Evolutionary conservation across 2,888 invertebrate genomes (phyloP).

Genomic region (Deladenus siricidicola): DNA sequence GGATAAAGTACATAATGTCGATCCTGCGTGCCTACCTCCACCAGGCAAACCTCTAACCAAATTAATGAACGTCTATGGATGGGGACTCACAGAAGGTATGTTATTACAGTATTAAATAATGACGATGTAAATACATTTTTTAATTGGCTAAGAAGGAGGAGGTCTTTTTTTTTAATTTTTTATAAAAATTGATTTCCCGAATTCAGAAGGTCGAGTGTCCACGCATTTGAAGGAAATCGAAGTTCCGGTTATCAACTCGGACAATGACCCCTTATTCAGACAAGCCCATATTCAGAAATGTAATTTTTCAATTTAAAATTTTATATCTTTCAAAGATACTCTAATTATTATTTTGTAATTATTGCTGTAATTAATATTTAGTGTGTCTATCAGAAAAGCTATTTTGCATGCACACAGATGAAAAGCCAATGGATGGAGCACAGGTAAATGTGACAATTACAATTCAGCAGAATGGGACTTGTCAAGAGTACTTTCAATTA

Average conservation of each 20-base stretch:
- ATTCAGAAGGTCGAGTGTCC: not conserved
- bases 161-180: not conserved
- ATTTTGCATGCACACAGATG: conserved; percentile 4
- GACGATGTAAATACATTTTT: not conserved
- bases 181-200: not conserved
- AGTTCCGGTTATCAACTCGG: not conserved
- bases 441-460: too few relatives aligned
- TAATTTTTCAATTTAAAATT: not conserved
- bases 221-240: not conserved
- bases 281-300: not conserved
- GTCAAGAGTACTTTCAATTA: too few relatives aligned
- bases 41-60: not conserved
- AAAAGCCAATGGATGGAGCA: not conserved
- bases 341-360: not conserved
- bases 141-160: not conserved
- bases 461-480: too few relatives aligned
- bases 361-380: not conserved
- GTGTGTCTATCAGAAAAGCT: not conserved
- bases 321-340: not conserved
- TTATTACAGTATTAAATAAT: not conserved
- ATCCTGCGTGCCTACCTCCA: not conserved
- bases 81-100: conserved; percentile 3
- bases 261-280: not conserved
- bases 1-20: too few relatives aligned
- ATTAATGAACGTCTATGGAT: conserved; percentile 1